Base-by-base conservation (phyloP, 2,888 invertebrate genomes). In the Eupithecia insigniata region DNA sequence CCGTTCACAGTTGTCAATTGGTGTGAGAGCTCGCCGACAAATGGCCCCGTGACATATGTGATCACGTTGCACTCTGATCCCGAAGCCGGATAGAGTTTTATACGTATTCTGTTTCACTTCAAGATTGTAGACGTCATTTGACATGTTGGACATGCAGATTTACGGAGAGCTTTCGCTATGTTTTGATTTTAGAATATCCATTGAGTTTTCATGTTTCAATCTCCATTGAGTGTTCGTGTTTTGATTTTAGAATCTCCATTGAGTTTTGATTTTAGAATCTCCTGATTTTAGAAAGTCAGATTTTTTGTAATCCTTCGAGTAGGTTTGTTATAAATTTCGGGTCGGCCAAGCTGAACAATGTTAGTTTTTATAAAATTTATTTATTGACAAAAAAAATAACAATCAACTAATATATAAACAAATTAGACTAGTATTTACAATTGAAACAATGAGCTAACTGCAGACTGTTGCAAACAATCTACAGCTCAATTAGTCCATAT, bases 31-130 rank as follows among this genome's bases (percentile, higher is more conserved):
- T 32, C 30, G 72, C 62, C 69, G 71, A 69, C 69, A 72, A 76
- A 73, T 73, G 70, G 61, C 70, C 65, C 26, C 61, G 66, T 73
- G 73, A 76, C 76, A 70, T 70, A 72, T 74, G 76, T 46, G 70
- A 74, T 70, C 68, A 70, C 72, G 72, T 67, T 72, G 71, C 74
- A 74, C 69, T 72, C 26, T 55, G 69, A 51, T 66, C 62, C 62
- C 14, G 55, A 4, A 28, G 51, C 43, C 3, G 55, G 61, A 69
- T 60, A 61, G 60, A 64, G 62, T 67, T 71, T 69, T 72, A 66
- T 72, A 62, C 62, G 36, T 39, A 69, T 69, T 66, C 28, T 39
- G 36, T 67, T 67, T 28, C 58, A 60, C 46, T 43, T 62, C 22
- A 62, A 60, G 32, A 60, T 60, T 22, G 18, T n/a, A 62, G n/a